Evolutionary conservation across 2,113 vertebrate species (phyloP).

Genomic region (Balaeniceps rex): DNA sequence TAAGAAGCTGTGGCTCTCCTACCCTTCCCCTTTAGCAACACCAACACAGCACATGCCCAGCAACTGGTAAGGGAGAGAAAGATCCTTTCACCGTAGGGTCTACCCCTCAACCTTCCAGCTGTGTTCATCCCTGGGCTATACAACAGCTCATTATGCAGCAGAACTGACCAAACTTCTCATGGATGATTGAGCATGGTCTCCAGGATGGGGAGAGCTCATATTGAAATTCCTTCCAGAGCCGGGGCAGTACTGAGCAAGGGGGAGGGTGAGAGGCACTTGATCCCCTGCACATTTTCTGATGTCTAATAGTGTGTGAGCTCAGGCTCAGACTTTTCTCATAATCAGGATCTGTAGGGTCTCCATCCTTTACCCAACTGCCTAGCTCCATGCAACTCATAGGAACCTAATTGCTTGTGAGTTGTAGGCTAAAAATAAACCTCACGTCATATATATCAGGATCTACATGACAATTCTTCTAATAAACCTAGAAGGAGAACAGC

Average conservation of each 20-base stretch:
- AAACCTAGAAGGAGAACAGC: background rate
- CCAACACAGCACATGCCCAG: background rate
- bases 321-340: background rate
- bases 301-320: background rate
- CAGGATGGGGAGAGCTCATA: background rate
- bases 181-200: background rate
- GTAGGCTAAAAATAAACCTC: background rate
- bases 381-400: background rate
- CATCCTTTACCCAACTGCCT: background rate
- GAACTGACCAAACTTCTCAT: background rate
- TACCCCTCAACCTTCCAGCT: background rate
- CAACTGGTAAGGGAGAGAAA: background rate
- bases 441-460: background rate
- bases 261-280: background rate
- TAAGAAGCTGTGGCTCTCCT: background rate
- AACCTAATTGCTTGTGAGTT: background rate
- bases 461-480: background rate
- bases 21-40: background rate
- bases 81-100: background rate
- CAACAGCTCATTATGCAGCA: background rate
- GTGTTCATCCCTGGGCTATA: background rate
- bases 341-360: background rate
- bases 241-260: background rate
- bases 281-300: background rate
- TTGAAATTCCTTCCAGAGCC: background rate